Evolutionary conservation across 2,797 vertebrate species (phyloP).

Genomic region (Myiotriccus ornatus): DNA sequence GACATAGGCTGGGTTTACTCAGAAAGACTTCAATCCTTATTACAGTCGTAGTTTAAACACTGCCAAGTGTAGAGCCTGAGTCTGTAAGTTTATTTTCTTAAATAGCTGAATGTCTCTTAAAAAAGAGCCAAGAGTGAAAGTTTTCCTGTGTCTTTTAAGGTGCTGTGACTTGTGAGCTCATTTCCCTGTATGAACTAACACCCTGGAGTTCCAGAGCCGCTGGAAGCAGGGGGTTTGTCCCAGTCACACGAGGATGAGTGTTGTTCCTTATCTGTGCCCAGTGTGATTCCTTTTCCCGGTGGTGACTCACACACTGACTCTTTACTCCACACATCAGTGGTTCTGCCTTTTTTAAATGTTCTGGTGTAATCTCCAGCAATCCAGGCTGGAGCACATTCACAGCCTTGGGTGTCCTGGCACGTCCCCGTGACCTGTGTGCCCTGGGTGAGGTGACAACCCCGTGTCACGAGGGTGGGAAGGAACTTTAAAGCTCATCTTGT

Average conservation of each 20-base stretch:
- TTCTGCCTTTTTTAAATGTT: neutral
- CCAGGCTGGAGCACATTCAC: rapidly evolving
- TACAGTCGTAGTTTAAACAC: rapidly evolving
- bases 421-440: neutral
- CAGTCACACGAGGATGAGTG: neutral
- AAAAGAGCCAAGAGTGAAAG: rapidly evolving
- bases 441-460: neutral
- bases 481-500: neutral
- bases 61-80: neutral
- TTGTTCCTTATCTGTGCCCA: neutral
- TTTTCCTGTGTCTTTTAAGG: rapidly evolving
- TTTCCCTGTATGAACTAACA: rapidly evolving
- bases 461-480: neutral
- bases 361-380: neutral
- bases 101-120: neutral
- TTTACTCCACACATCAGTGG: neutral
- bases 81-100: rapidly evolving
- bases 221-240: neutral
- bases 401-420: neutral
- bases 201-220: neutral
- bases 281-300: neutral
- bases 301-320: neutral
- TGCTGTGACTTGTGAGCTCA: rapidly evolving
- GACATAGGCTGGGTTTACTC: neutral
- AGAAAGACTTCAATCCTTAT: neutral